Evolutionary conservation across 2,113 vertebrate species (phyloP).

Genomic region (Halcyon senegalensis): DNA sequence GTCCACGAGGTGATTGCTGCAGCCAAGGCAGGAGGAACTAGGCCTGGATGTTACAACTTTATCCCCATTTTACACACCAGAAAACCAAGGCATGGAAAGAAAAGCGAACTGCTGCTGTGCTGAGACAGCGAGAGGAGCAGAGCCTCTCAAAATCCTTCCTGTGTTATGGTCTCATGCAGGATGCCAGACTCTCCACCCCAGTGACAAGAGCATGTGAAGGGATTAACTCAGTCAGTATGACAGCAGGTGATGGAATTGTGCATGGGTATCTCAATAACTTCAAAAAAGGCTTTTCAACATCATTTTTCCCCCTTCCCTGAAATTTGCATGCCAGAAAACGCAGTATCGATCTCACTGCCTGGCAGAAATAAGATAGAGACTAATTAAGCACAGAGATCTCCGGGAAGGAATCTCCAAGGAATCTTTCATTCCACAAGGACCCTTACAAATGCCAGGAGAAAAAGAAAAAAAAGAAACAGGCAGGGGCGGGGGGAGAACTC

Average conservation of each 20-base stretch:
- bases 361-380: not conserved
- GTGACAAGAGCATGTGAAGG: accelerated
- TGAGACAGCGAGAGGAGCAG: not conserved
- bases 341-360: not conserved
- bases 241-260: not conserved
- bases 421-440: not conserved
- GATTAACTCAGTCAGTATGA: not conserved
- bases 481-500: not conserved
- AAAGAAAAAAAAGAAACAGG: not conserved
- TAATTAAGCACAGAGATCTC: conserved; percentile 1
- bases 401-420: not conserved
- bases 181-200: not conserved
- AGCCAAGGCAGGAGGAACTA: not conserved
- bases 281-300: not conserved
- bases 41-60: not conserved
- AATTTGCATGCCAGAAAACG: not conserved
- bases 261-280: not conserved
- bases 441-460: not conserved
- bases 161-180: accelerated
- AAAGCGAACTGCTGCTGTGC: not conserved
- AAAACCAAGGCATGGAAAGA: not conserved
- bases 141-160: not conserved
- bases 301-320: not conserved
- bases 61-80: not conserved
- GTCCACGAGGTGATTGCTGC: not conserved